These are phyloP conservation scores for Neostethus bicornis DNA, from an alignment of 2,797 vertebrate genomes.

Conservation along the genomic window DNA sequence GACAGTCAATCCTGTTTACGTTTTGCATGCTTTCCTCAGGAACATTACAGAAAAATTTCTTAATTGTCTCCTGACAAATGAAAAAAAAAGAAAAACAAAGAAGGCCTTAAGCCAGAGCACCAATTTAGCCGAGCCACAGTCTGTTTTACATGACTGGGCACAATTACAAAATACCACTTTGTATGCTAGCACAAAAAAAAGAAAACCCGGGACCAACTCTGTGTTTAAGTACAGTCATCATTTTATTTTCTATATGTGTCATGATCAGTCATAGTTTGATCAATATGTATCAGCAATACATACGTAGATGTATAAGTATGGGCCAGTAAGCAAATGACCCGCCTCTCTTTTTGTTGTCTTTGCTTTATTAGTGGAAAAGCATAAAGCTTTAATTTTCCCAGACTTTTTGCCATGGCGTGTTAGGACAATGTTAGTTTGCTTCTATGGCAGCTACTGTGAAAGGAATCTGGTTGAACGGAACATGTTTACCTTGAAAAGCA, in stretches of 20 bases:
- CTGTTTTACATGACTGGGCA: slow-evolving; percentile 74
- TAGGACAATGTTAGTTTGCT: slow-evolving; percentile 81
- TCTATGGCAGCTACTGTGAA: slow-evolving; percentile 87
- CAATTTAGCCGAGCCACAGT: slow-evolving; percentile 69
- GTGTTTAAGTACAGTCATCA: slow-evolving; percentile 68
- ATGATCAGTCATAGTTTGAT: slow-evolving; percentile 74
- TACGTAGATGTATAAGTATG: slow-evolving; percentile 72
- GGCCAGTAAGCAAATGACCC: slow-evolving; percentile 70
- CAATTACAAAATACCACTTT: slow-evolving; percentile 65
- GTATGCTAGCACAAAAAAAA: slow-evolving; percentile 68
- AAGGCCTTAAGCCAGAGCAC: slow-evolving; percentile 76
- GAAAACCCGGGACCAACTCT: slow-evolving; percentile 73
- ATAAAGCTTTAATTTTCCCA: slow-evolving; percentile 81
- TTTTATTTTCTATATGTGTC: slow-evolving; percentile 63
- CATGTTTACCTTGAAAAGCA: slow-evolving; percentile 83
- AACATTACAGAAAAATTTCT: slow-evolving; percentile 73
- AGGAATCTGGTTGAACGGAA: slow-evolving; percentile 74
- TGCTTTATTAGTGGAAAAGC: slow-evolving; percentile 78
- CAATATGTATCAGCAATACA: slow-evolving; percentile 79
- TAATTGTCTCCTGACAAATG: slow-evolving; percentile 72
- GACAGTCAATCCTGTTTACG: slow-evolving; percentile 83
- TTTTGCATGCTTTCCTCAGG: slow-evolving; percentile 82
- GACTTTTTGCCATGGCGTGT: slow-evolving; percentile 76
- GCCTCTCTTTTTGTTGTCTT: slow-evolving; percentile 75
- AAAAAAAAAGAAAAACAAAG: slow-evolving; percentile 54